Evolutionary conservation across 2,113 vertebrate species (phyloP), one percentile per base, ranked within the genome.

Genomic region (Hippolais icterina): DNA sequence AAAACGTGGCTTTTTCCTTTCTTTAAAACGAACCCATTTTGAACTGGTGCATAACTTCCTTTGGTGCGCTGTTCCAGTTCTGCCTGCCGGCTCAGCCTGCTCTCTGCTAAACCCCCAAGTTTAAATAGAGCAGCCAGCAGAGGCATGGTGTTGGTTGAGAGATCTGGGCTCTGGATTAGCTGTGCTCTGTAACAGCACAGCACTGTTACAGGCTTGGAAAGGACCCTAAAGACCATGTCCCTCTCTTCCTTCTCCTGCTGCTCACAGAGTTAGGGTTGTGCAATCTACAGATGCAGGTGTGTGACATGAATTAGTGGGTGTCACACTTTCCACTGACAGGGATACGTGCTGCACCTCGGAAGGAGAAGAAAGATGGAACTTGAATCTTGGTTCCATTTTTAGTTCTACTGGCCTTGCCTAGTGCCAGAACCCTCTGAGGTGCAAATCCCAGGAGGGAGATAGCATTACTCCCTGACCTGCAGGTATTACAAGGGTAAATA

Each of bases 401-500:
- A 95, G 87, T 90, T 94, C 76, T 56, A 1, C 47, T 56, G 61
- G 59, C 56, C 29, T 59, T 28, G 47, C 68, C 33, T 29, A 37
- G 39, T 95, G 93, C 92, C 88, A 88, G 37, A 88, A 44, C 31
- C 35, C 54, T 88, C 66, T 0, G 28, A 90, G 75, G 85, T 95
- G 93, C 60, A 86, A 95, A 93, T 96, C 91, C 90, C 56, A 70
- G 35, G 56, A 80, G 84, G 66, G 78, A 85, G 90, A 93, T 85
- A 70, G 50, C 74, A 7, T 96, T 83, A 79, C 93, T 79, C 75
- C 84, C 66, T 88, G 75, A n/a, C 75, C 64, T 80, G 68, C 85
- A 89, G 94, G 92, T 96, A 61, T 88, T 94, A 35, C 23, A 65
- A 83, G 88, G 66, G 53, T 94, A 95, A 96, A 93, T 92, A 78